Conservation (phyloP, 2,888 invertebrate genomes). For the Synanthedon vespiformis region DNA sequence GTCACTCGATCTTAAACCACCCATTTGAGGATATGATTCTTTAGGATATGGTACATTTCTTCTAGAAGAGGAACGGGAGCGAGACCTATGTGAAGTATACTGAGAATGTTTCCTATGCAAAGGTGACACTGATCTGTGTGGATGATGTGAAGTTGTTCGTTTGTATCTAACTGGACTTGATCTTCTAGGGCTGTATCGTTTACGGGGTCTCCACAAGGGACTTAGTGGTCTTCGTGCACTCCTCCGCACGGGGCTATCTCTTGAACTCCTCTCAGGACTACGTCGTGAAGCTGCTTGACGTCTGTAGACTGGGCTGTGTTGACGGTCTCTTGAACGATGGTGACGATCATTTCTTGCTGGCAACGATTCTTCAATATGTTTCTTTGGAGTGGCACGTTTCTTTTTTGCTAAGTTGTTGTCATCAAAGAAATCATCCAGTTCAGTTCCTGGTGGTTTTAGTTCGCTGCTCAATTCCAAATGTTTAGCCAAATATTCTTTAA, state of each 20-base stretch:
- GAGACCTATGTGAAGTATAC: neutral
- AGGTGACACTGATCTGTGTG: neutral
- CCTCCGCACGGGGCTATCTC: slow-evolving; percentile 2
- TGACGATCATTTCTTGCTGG: neutral
- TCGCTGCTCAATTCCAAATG: slow-evolving; percentile 46
- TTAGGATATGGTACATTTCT: slow-evolving; percentile 19
- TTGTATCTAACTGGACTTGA: slow-evolving; percentile 1
- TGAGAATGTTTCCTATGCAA: too few relatives aligned
- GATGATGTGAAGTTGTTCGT: neutral
- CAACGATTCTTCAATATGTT: slow-evolving; percentile 5
- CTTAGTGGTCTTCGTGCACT: slow-evolving; percentile 6
- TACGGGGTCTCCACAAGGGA: slow-evolving; percentile 5
- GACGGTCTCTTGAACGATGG: slow-evolving; percentile 4
- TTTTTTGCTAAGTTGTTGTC: slow-evolving; percentile 18
- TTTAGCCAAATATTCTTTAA: slow-evolving; percentile 52
- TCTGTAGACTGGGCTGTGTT: neutral
- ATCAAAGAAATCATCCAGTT: slow-evolving; percentile 50
- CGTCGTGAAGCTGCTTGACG: slow-evolving; percentile 11
- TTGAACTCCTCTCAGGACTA: slow-evolving; percentile 6
- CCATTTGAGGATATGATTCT: slow-evolving; percentile 9
- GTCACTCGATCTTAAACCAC: neutral
- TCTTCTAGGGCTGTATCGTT: neutral
- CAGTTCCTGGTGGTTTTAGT: slow-evolving; percentile 55
- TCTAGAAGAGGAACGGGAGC: slow-evolving; percentile 1
- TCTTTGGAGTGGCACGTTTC: slow-evolving; percentile 2